Evolutionary conservation across 2,797 vertebrate genomes (phyloP).

Genomic region (Babyrousa celebensis): DNA sequence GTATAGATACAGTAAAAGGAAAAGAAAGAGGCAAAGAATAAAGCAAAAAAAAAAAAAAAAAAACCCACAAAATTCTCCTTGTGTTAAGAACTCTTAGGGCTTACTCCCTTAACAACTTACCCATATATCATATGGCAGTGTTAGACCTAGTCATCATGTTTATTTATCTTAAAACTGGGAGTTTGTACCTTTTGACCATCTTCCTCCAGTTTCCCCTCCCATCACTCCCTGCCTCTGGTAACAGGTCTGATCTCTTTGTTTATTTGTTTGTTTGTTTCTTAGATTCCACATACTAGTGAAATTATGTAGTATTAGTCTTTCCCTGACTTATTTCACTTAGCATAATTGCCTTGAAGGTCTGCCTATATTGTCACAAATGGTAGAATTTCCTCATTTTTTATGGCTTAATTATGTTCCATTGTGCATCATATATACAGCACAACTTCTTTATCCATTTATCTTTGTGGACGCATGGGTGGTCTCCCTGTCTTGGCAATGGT

Average conservation of each 20-base stretch:
- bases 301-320: too few species aligned
- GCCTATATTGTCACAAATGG: neutral
- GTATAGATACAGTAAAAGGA: neutral
- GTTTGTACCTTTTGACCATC: neutral
- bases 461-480: neutral
- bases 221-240: too few species aligned
- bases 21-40: neutral
- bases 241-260: too few species aligned
- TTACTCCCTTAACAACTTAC: neutral
- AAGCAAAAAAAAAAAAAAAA: neutral
- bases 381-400: neutral
- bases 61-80: neutral
- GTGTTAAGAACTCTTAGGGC: neutral
- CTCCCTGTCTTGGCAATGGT: neutral
- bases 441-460: neutral
- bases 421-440: neutral
- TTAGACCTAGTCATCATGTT: neutral
- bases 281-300: too few species aligned
- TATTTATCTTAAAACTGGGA: neutral
- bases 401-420: neutral
- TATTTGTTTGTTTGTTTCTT: too few species aligned
- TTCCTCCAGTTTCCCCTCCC: neutral
- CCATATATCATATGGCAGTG: neutral
- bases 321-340: neutral
- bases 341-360: neutral